These are phyloP conservation scores for Lipotes vexillifer DNA, from an alignment of 2,113 vertebrate species.

Conservation along the genomic window DNA sequence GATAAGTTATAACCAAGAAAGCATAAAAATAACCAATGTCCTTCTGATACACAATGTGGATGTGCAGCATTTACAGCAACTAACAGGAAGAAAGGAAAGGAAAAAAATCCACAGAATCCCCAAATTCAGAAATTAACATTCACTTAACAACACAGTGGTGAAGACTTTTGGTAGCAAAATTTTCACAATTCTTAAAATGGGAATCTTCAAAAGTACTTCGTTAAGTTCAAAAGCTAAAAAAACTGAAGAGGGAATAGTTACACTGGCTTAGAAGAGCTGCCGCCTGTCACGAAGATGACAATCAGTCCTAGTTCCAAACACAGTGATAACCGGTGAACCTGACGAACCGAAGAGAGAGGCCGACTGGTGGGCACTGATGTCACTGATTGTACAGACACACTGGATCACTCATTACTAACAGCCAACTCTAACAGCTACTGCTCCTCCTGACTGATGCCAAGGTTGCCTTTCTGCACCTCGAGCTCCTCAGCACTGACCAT, in stretches of 20 bases:
- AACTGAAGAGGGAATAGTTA: conserved; percentile 19
- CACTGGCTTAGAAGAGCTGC: conserved; percentile 32
- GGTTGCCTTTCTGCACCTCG: conserved; percentile 88
- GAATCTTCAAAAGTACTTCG: conserved; percentile 68
- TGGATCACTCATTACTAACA: rapidly evolving
- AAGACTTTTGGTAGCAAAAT: conserved; percentile 82
- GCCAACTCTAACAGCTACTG: conserved; percentile 67
- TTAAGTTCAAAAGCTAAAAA: conserved; percentile 75
- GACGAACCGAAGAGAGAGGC: neutral
- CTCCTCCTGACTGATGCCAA: conserved; percentile 78
- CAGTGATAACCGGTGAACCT: conserved; percentile 61
- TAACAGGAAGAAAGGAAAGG: conserved; percentile 38
- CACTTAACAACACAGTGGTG: conserved; percentile 65
- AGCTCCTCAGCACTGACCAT: conserved; percentile 95
- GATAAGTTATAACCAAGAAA: conserved; percentile 57
- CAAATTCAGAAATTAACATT: conserved; percentile 27
- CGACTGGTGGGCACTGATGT: neutral
- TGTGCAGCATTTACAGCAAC: conserved; percentile 24
- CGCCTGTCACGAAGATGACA: neutral
- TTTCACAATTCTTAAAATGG: conserved; percentile 76
- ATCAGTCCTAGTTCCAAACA: conserved; percentile 63
- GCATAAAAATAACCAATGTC: conserved; percentile 65
- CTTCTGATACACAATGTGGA: conserved; percentile 46
- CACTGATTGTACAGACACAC: conserved; percentile 53
- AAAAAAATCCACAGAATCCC: neutral